phyloP scores from a whole-genome alignment of 2,888 invertebrate species.

The Nomada fucata region DNA sequence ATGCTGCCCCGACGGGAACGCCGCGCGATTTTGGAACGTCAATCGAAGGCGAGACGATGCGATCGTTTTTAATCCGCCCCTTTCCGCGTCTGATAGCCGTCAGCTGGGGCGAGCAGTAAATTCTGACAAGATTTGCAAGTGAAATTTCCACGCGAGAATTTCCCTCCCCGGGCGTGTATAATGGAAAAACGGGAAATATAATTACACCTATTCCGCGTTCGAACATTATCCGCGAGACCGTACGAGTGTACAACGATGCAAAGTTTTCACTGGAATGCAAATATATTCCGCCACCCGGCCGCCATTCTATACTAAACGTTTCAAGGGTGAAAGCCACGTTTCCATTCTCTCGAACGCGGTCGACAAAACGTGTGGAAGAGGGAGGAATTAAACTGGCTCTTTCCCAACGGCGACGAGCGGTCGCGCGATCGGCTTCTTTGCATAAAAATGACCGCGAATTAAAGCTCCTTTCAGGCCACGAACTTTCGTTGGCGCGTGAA shows the following conservation, averaged over 20 bases:
- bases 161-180: too few relatives aligned
- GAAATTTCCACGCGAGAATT: background rate
- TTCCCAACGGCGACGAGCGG: constrained; percentile 43
- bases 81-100: background rate
- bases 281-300: background rate
- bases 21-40: constrained; percentile 7
- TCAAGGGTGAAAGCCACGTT: constrained; percentile 24
- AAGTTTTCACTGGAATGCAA: background rate
- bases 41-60: background rate
- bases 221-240: background rate
- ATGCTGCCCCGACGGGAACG: constrained; percentile 3
- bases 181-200: background rate
- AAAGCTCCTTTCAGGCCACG: constrained; percentile 42
- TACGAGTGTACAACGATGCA: background rate
- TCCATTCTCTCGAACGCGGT: constrained; percentile 10
- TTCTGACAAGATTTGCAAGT: background rate
- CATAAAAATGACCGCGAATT: constrained; percentile 69
- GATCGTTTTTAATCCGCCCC: constrained; percentile 1
- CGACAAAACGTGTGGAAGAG: constrained; percentile 3
- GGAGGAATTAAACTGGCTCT: constrained; percentile 48
- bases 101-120: too few relatives aligned
- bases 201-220: background rate
- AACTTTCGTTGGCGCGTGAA: constrained; percentile 45
- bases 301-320: background rate
- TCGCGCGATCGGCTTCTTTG: constrained; percentile 57